A percentile compares a stretch with the other conserved stretches of the same genome.
Conservation (phyloP, 2,113 vertebrate species). For the Hippolais icterina region DNA sequence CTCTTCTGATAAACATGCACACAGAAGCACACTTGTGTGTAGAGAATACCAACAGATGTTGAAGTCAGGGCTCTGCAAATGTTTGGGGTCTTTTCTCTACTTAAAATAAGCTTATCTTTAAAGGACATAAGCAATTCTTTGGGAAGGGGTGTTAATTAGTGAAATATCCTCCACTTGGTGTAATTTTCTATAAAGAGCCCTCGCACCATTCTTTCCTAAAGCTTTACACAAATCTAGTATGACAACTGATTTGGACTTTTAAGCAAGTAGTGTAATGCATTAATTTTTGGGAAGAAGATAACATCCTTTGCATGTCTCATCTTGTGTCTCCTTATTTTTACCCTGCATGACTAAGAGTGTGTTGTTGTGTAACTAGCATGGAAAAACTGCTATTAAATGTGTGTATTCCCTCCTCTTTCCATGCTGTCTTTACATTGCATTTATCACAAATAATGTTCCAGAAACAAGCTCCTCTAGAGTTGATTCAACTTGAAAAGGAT, state of each 20-base stretch:
- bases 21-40: constrained; percentile 13
- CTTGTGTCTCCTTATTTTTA: constrained; percentile 5
- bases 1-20: constrained; percentile 41
- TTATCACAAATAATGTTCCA: background rate
- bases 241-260: constrained; percentile 44
- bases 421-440: background rate
- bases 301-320: background rate
- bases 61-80: background rate
- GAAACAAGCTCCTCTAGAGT: background rate
- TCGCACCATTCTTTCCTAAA: constrained; percentile 53
- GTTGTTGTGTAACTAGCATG: constrained; percentile 39
- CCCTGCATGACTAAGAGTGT: constrained; percentile 9
- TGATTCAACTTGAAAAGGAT: background rate
- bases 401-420: background rate
- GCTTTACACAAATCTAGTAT: constrained; percentile 15
- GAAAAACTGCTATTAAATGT: background rate
- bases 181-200: constrained; percentile 36
- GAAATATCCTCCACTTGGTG: constrained; percentile 27
- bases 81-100: background rate
- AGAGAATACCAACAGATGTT: constrained; percentile 35
- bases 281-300: background rate
- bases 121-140: constrained; percentile 11
- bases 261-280: constrained; percentile 49
- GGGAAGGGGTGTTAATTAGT: constrained; percentile 50
- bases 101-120: constrained; percentile 21